Percentiles rank a stretch among this genome's conserved stretches.
Evolutionary conservation across 1,140 invertebrate genomes (phyloP).

Genomic region (Mya arenaria): DNA sequence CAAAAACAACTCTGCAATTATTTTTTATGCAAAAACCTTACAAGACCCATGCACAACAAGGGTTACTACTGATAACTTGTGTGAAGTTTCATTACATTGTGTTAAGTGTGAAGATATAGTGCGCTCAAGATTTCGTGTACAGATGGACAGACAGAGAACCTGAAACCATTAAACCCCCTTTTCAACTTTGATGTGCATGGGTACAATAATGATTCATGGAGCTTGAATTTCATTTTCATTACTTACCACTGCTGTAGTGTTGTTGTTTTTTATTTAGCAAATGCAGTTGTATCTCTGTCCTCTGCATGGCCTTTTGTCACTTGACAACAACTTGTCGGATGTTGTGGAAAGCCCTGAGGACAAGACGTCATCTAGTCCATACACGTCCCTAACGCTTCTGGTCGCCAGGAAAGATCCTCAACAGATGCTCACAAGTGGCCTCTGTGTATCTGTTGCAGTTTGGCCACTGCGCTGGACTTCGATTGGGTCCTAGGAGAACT

Average conservation of each 20-base stretch:
- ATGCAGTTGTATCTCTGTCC: conserved; percentile 55
- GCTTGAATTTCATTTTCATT: no score
- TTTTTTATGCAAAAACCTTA: no score
- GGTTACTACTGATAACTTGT: no score
- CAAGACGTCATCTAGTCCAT: conserved; percentile 34
- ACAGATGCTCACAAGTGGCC: conserved; percentile 39
- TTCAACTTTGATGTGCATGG: no score
- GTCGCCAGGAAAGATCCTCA: conserved; percentile 21
- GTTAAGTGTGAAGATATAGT: no score
- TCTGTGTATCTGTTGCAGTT: conserved; percentile 60
- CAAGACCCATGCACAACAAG: no score
- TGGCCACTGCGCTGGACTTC: conserved; percentile 52
- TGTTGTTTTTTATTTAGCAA: conserved; percentile 55
- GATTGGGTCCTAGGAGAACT: conserved; percentile 55
- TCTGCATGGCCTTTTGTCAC: conserved; percentile 11
- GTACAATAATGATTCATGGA: no score
- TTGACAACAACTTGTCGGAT: conserved; percentile 40
- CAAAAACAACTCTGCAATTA: no score
- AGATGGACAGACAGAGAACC: no score
- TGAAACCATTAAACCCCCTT: no score
- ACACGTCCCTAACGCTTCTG: not conserved
- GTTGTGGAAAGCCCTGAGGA: conserved; percentile 34
- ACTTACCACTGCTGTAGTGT: conserved; percentile 57
- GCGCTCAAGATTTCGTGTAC: no score
- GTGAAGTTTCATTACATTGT: no score